Base-by-base conservation (phyloP, 2,888 invertebrate species). In the Amorpha juglandis region DNA sequence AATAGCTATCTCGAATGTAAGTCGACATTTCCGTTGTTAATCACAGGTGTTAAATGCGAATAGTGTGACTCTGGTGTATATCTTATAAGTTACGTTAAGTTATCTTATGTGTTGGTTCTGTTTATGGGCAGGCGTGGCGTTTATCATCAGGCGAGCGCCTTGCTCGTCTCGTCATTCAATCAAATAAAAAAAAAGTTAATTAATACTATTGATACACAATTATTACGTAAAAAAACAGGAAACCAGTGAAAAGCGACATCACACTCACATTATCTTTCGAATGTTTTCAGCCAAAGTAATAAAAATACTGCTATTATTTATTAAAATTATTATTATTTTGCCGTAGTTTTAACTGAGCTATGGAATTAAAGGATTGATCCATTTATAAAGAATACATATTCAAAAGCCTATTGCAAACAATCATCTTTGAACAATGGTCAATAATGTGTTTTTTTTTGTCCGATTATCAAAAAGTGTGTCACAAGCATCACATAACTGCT, bases 401-500 rank as follows among this genome's bases (percentile, higher is more conserved):
- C 50, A 16, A 58, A 58, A 58, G 19, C 19, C 19, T 58, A 42
- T 42, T 42, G 38, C 58, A 55, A 55, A 55, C 73, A 71, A 73
- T 70, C 53, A 64, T 64, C 63, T 52, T 71, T 63, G 75, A 75
- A 82, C 80, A 80, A 86, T 86, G 81, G 78, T 77, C 80, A 79
- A 78, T 83, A 78, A 77, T 77, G 68, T 74, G 73, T 77, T 50
- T 83, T 77, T 50, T 83, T 88, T 85, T 85, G 80, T 80, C 73
- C 80, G 80, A 87, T 86, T 82, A 83, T 74, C 74, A 69, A 74
- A 71, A 89, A 81, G 83, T 90, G 73, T 89, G 91, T 90, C 89
- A 88, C 76, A 86, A 77, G 77, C 81, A 80, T 85, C 87, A 77
- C 86, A 87, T 90, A 88, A 91, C 89, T 87, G 88, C 86, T 85